Evolutionary conservation across 2,797 vertebrate species (phyloP).

Genomic region (Cyprinella venusta): DNA sequence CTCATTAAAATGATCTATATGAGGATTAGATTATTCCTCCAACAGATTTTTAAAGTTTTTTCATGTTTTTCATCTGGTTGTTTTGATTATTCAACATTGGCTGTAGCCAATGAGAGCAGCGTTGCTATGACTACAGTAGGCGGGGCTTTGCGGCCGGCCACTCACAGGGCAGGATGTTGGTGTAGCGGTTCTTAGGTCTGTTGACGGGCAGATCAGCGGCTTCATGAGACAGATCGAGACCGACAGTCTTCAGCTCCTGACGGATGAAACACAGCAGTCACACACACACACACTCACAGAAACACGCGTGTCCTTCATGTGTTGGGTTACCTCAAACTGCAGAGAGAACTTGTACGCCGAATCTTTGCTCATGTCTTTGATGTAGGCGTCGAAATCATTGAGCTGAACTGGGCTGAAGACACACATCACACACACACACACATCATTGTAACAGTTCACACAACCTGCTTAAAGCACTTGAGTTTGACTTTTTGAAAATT

Average conservation of each 20-base stretch:
- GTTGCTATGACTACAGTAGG: slow-evolving; percentile 7
- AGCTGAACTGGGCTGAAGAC: slow-evolving; percentile 86
- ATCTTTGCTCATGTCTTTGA: slow-evolving; percentile 97
- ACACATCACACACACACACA: neutral
- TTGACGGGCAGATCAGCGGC: slow-evolving; percentile 93
- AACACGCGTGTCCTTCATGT: neutral
- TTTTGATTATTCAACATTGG: neutral
- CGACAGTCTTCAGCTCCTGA: slow-evolving; percentile 92
- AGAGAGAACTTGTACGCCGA: slow-evolving; percentile 98
- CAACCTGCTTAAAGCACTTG: too few species aligned
- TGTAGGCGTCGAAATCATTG: slow-evolving; percentile 92
- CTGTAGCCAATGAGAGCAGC: neutral
- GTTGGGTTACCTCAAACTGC: slow-evolving; percentile 89
- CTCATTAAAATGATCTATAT: too few species aligned
- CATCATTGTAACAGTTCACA: too few species aligned
- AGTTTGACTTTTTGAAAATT: too few species aligned
- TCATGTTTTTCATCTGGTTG: neutral
- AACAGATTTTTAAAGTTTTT: neutral
- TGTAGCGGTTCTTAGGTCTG: slow-evolving; percentile 97
- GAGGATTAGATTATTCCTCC: neutral
- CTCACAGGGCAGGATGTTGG: slow-evolving; percentile 98
- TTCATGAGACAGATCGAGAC: slow-evolving; percentile 90
- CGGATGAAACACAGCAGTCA: neutral
- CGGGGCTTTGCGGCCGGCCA: slow-evolving; percentile 26
- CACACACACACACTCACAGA: neutral